phyloP scores from a whole-genome alignment of 1,140 invertebrate genomes.

The Ceratitis capitata region DNA sequence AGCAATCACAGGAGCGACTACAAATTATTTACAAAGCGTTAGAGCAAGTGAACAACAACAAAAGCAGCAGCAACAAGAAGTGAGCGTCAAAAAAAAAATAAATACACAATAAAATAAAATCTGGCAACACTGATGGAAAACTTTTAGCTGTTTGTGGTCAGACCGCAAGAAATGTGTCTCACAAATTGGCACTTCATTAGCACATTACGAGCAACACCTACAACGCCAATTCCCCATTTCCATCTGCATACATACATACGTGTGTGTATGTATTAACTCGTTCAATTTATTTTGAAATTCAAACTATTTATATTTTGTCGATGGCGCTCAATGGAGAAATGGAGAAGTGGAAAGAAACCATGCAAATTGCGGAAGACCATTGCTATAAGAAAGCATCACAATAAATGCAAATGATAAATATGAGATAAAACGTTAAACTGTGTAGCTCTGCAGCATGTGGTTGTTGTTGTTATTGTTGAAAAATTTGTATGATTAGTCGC shows the following conservation, averaged over 20 bases:
- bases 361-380: slow-evolving; percentile 17
- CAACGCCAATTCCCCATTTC: background rate
- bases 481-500: background rate
- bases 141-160: background rate
- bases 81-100: too few relatives aligned
- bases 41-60: too few relatives aligned
- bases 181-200: background rate
- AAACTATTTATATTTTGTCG: background rate
- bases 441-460: background rate
- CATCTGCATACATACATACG: background rate
- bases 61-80: background rate
- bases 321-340: background rate
- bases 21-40: background rate
- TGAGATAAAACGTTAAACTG: background rate
- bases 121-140: background rate
- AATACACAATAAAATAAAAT: background rate
- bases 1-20: background rate
- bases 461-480: background rate
- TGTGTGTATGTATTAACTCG: too few relatives aligned
- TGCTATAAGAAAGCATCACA: background rate
- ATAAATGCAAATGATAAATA: background rate
- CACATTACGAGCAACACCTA: too few relatives aligned
- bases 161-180: background rate
- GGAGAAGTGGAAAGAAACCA: background rate
- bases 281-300: background rate